Evolutionary conservation across 2,888 invertebrate genomes (phyloP).

Genomic region (Hedya salicella): DNA sequence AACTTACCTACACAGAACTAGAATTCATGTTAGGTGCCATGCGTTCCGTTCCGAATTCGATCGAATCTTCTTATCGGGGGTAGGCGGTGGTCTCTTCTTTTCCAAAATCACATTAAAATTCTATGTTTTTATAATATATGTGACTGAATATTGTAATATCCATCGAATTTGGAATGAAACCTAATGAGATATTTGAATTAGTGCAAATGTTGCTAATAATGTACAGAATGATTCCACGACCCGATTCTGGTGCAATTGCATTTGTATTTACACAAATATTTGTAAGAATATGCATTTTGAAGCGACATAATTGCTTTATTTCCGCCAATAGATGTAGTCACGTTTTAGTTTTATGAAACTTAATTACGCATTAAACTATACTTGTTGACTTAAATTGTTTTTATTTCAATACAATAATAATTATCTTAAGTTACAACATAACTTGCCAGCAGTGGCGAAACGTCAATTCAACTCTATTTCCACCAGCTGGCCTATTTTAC

Average conservation of each 20-base stretch:
- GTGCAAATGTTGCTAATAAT: constrained; percentile 50
- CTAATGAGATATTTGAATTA: constrained; percentile 23
- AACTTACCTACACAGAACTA: constrained; percentile 88
- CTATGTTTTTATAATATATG: constrained; percentile 21
- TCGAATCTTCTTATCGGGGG: constrained; percentile 1
- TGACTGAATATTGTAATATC: constrained; percentile 15
- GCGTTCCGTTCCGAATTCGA: constrained; percentile 40
- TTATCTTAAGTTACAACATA: background rate
- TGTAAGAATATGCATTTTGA: constrained; percentile 73
- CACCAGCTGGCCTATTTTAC: too few relatives aligned
- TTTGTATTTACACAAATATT: constrained; percentile 71
- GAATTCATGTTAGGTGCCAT: constrained; percentile 45
- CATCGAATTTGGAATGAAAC: constrained; percentile 41
- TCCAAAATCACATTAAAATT: constrained; percentile 18
- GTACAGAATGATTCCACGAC: constrained; percentile 58
- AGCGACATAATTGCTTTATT: constrained; percentile 67
- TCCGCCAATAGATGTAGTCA: constrained; percentile 77
- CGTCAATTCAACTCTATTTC: too few relatives aligned
- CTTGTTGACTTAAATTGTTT: constrained; percentile 67
- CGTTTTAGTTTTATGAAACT: constrained; percentile 76
- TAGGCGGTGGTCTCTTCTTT: constrained; percentile 30
- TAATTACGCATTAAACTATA: constrained; percentile 81
- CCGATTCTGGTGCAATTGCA: constrained; percentile 66
- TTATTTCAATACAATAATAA: constrained; percentile 44
- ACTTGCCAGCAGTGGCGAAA: too few relatives aligned